Evolutionary conservation across 1,140 invertebrate genomes (phyloP).

Genomic region (Pseudobourletiella spinata): DNA sequence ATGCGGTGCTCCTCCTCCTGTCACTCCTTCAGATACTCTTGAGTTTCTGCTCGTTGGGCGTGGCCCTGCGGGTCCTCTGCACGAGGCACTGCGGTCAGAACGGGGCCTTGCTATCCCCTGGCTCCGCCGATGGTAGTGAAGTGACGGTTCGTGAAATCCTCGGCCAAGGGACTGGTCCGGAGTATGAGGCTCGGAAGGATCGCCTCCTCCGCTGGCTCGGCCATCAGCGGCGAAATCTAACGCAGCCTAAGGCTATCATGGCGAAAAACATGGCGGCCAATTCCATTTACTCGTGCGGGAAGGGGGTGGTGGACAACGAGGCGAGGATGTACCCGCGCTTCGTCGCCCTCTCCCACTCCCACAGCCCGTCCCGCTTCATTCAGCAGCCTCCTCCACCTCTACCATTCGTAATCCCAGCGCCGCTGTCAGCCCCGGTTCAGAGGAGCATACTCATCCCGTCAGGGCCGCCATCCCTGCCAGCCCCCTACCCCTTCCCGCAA

Average conservation of each 20-base stretch:
- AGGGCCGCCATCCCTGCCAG: not conserved
- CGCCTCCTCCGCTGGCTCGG: constrained; percentile 31
- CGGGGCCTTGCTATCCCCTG: constrained; percentile 8
- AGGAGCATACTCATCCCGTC: not conserved
- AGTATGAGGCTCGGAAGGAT: constrained; percentile 33
- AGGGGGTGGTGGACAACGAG: not conserved
- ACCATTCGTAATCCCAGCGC: not conserved
- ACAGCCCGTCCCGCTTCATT: not conserved
- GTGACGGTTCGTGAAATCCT: constrained; percentile 18
- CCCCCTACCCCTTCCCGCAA: not conserved
- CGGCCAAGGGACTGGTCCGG: constrained; percentile 5
- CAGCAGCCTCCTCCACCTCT: too few species aligned
- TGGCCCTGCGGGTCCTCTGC: constrained; percentile 27
- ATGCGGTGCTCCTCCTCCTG: constrained; percentile 31
- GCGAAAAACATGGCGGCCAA: not conserved
- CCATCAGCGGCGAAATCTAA: constrained; percentile 22
- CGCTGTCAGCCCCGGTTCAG: not conserved
- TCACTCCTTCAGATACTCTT: constrained; percentile 29
- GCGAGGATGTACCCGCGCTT: not conserved
- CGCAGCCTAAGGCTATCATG: too few species aligned
- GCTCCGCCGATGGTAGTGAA: constrained; percentile 19
- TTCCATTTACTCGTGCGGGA: not conserved
- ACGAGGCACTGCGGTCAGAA: not conserved
- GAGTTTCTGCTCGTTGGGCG: constrained; percentile 30
- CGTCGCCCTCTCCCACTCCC: not conserved